Base-by-base conservation (phyloP, 2,797 vertebrate genomes). In the Eurystomus glaucurus region DNA sequence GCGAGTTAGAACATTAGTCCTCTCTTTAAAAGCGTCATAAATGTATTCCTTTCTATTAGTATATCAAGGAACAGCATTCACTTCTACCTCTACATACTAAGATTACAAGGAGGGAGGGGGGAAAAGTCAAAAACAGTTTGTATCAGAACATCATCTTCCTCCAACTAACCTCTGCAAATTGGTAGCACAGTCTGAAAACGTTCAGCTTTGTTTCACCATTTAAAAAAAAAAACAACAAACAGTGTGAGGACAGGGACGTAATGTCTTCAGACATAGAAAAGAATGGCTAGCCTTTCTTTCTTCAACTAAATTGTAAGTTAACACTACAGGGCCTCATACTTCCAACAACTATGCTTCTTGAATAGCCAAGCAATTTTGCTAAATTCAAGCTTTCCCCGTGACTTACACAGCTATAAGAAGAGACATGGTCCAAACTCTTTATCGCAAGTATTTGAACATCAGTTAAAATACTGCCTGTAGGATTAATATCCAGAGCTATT, bases 161-260 rank as follows among this genome's bases (percentile, higher is more conserved):
- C 37, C 19, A 92, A 17, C 8, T 20, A 25, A 45, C 41, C 35
- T 65, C 64, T 50, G 48, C 22, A 81, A 60, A 64, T 11, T 6
- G 11, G 28, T 29, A 45, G 29, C 43, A 55, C 0, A 0, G 22
- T 31, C 21, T 2, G 3, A 58, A 85, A 80, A 55, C 28, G 57
- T 2, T 77, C 39, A 50, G 13, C 19, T 29, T 65, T 65, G n/a
- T 57, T 81, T 68, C 35, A 66, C 3, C 15, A 37, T 45, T 43
- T 6, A 41, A 58, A 52, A 54, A 51, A 68, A 74, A 20, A 23
- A 26, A 21, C 23, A 9, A 23, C 4, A 10, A 7, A 2, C 3
- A 7, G 2, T 0, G 5, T 60, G 2, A 3, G 7, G 28, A 85
- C 2, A 33, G 17, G 9, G 8, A 61, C 37, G 65, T 6, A 52